Evolutionary conservation across 2,888 invertebrate species (phyloP).

Genomic region (Trachelus iudaicus): DNA sequence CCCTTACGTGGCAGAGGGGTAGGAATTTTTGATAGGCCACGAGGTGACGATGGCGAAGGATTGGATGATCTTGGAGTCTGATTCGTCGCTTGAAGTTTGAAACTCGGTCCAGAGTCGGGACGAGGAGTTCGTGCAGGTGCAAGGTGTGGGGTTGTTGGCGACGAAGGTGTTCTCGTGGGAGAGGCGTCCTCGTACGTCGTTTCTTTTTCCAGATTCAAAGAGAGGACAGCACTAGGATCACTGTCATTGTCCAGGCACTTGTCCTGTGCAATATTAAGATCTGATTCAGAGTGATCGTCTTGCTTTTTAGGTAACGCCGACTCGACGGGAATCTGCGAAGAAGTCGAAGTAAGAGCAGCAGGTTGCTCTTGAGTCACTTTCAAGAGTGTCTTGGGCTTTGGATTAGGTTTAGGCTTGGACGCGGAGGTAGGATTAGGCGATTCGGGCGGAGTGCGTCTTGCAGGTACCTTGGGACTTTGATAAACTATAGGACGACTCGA

Average conservation of each 20-base stretch:
- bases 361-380: constrained; percentile 17
- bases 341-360: constrained; percentile 17
- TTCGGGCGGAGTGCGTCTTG: constrained; percentile 51
- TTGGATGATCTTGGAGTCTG: not conserved
- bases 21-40: constrained; percentile 58
- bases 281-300: not conserved
- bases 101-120: not conserved
- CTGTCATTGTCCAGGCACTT: not conserved
- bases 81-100: not conserved
- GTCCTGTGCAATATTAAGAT: not conserved
- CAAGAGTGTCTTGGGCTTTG: not conserved
- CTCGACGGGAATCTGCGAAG: constrained; percentile 4
- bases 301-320: not conserved
- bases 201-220: not conserved
- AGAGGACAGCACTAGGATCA: too few species aligned
- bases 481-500: constrained; percentile 50
- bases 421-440: constrained; percentile 10
- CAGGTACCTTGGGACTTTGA: constrained; percentile 57
- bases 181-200: not conserved
- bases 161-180: not conserved
- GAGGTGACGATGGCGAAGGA: constrained; percentile 19
- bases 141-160: not conserved
- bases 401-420: not conserved
- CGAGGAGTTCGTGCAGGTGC: not conserved
- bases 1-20: constrained; percentile 57